Evolutionary conservation across 2,888 invertebrate species (phyloP).

Genomic region (Copidosoma aretas): DNA sequence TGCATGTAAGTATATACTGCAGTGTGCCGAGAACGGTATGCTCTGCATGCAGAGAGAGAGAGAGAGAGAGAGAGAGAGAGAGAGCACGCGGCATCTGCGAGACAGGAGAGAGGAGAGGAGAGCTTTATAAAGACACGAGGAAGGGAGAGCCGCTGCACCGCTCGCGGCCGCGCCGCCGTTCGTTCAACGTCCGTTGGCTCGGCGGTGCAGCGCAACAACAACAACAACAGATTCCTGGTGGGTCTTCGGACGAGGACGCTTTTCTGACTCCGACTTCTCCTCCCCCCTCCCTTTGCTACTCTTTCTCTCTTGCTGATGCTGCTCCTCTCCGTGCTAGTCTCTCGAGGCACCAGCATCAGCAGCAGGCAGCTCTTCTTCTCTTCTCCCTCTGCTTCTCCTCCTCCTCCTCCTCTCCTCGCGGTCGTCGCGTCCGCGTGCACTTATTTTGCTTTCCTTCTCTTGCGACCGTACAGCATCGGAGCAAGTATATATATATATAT

Average conservation of each 20-base stretch:
- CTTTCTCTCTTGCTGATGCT: constrained; percentile 19
- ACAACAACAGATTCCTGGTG: constrained; percentile 62
- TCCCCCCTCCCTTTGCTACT: constrained; percentile 43
- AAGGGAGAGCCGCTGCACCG: constrained; percentile 45
- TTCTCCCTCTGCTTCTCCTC: not conserved
- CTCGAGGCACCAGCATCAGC: no score
- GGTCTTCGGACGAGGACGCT: constrained; percentile 59
- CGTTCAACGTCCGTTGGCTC: constrained; percentile 49
- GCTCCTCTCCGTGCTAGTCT: constrained; percentile 7
- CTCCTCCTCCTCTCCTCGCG: constrained; percentile 10
- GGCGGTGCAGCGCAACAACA: constrained; percentile 50
- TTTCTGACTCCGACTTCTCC: constrained; percentile 50
- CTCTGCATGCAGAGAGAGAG: no score
- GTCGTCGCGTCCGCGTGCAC: constrained; percentile 12
- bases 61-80: no score
- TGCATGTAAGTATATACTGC: no score
- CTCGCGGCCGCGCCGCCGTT: constrained; percentile 57
- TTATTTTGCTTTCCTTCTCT: constrained; percentile 40
- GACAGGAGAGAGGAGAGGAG: not conserved
- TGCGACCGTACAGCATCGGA: constrained; percentile 10
- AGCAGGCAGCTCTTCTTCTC: no score
- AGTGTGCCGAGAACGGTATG: no score
- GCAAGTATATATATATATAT: not conserved
- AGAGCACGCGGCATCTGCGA: not conserved
- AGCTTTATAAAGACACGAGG: not conserved